Evolutionary conservation across 2,797 vertebrate genomes (phyloP), one percentile per base, ranked within the genome.

Genomic region (Coregonus ussuriensis): DNA sequence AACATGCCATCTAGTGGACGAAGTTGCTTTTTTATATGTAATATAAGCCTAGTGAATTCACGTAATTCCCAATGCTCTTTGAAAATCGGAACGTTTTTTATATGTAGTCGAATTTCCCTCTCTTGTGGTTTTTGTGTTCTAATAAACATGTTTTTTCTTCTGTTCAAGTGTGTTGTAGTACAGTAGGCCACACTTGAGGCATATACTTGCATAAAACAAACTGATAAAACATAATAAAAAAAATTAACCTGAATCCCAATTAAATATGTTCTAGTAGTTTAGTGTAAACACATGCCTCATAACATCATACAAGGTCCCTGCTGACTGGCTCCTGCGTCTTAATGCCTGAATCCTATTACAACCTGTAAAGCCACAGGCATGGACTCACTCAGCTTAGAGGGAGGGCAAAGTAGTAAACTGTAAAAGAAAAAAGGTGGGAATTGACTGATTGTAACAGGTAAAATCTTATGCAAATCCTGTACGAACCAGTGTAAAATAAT

Each of bases 271-370:
- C 3, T 6, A n/a, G 56, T 59, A 59, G 0, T 59, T 16, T 56
- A 56, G 16, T 16, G 56, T 59, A 59, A 25, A 63, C 18, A 47
- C 4, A 18, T 74, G 9, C 16, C 6, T 72, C 18, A n/a, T 21
- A 13, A 31, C 25, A 31, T 47, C 56, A 16, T 35, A 25, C 29
- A 14, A 29, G 70, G 18, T 35, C 79, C 74, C 41, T 79, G 72
- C 75, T 80, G 69, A 33, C 71, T 66, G 72, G 80, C 86, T 83
- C 67, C 79, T 76, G 76, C 77, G 85, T 80, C 88, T 89, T 92
- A 89, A 76, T 67, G 80, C 77, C 81, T 84, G 86, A 94, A 94
- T 94, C 93, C 92, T 88, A 93, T 94, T 94, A 94, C 78, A 54
- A 6, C 63, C 14, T 72, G 75, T 79, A 91, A 91, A 93, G 87